Percentiles rank a stretch among this genome's conserved stretches.
Conservation (phyloP, 2,797 vertebrate genomes). For the Characodon lateralis region DNA sequence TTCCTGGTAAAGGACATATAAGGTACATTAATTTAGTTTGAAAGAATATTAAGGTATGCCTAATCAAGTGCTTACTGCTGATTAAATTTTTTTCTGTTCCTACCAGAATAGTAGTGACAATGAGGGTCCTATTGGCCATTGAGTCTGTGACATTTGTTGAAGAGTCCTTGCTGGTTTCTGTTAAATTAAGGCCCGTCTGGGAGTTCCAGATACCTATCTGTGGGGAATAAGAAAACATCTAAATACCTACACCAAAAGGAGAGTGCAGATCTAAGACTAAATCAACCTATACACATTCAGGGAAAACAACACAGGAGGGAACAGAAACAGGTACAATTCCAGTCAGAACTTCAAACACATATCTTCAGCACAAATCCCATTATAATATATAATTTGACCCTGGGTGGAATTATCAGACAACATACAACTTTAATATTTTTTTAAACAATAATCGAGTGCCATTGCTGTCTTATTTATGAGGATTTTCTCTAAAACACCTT, state of each 20-base stretch:
- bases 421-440: background rate
- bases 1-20: conserved; percentile 80
- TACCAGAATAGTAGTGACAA: conserved; percentile 98
- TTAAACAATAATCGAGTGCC: background rate
- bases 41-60: background rate
- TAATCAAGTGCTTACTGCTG: background rate
- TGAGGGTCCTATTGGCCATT: conserved; percentile 92
- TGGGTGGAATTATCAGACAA: background rate
- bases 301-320: conserved; percentile 13
- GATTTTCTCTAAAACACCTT: background rate
- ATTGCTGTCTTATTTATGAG: no score
- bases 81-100: background rate
- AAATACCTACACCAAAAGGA: conserved; percentile 14
- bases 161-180: conserved; percentile 87
- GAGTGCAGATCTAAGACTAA: background rate
- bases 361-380: background rate
- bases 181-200: conserved; percentile 94
- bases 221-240: conserved; percentile 15
- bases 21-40: conserved; percentile 6
- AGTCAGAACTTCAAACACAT: background rate
- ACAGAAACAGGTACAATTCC: conserved; percentile 6
- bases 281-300: conserved; percentile 9
- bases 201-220: conserved; percentile 98
- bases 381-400: background rate
- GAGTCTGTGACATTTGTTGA: conserved; percentile 91